A percentile compares a stretch with the other conserved stretches of the same genome.
Conservation (phyloP, 2,888 invertebrate species). For the Callosobruchus maculatus region DNA sequence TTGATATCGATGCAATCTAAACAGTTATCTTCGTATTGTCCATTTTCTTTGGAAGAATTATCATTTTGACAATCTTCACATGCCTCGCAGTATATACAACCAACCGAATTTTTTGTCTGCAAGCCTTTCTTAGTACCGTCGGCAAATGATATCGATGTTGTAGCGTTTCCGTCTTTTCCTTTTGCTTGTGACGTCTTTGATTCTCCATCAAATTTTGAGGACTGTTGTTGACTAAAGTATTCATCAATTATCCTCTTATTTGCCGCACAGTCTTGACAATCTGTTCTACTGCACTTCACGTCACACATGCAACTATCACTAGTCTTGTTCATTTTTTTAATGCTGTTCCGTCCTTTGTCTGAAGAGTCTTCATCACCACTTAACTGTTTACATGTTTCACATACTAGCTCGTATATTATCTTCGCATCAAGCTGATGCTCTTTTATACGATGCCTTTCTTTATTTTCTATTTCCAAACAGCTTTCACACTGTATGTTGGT, state of each 20-base stretch:
- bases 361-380: background rate
- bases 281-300: background rate
- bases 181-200: background rate
- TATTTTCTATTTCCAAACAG: background rate
- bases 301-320: background rate
- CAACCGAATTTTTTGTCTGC: too few species aligned
- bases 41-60: background rate
- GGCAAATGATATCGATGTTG: background rate
- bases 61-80: background rate
- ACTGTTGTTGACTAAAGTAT: background rate
- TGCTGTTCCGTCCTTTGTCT: background rate
- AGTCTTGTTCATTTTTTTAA: background rate
- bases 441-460: background rate
- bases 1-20: background rate
- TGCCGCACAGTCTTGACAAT: background rate
- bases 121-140: background rate
- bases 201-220: background rate
- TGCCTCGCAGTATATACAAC: background rate
- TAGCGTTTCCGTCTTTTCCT: background rate
- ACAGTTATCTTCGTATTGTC: background rate
- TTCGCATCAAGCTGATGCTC: background rate
- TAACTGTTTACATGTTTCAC: background rate
- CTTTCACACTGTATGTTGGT: background rate
- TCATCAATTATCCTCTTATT: background rate
- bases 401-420: background rate